Percentiles rank a stretch among this genome's conserved stretches.
phyloP scores from a whole-genome alignment of 2,113 vertebrate species.

The Bubalus kerabau region DNA sequence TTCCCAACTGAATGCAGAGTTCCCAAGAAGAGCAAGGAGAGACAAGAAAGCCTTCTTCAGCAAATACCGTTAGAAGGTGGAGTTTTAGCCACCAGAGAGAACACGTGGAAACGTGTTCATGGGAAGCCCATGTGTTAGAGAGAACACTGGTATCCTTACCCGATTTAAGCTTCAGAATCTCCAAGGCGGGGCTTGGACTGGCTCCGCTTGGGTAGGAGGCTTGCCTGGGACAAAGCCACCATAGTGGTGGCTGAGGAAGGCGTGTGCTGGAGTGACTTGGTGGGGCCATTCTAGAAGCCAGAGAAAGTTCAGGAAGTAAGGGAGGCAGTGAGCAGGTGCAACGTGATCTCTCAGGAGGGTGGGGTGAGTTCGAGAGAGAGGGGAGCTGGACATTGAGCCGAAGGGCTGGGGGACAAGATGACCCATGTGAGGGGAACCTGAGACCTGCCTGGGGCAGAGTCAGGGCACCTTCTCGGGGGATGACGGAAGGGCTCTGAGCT shows the following conservation, averaged over 20 bases:
- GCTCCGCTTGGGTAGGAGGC: not conserved
- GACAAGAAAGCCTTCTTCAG: not conserved
- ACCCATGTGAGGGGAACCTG: not conserved
- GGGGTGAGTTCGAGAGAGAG: not conserved
- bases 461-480: not conserved
- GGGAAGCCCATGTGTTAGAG: not conserved
- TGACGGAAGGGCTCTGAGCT: not conserved
- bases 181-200: accelerated
- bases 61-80: not conserved
- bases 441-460: not conserved
- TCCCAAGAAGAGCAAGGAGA: not conserved
- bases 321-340: no score
- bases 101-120: accelerated
- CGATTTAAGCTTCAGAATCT: not conserved
- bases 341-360: not conserved
- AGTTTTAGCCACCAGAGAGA: not conserved
- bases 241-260: no score
- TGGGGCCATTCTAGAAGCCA: not conserved
- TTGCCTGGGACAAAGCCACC: no score
- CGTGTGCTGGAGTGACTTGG: not conserved
- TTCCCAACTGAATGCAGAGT: not conserved
- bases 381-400: accelerated
- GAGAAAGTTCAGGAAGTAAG: not conserved
- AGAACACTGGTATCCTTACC: not conserved
- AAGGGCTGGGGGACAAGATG: not conserved